Percentiles rank a stretch among this genome's conserved stretches.
phyloP scores from a whole-genome alignment of 1,140 invertebrate genomes.

The Ceratina calcarata region DNA sequence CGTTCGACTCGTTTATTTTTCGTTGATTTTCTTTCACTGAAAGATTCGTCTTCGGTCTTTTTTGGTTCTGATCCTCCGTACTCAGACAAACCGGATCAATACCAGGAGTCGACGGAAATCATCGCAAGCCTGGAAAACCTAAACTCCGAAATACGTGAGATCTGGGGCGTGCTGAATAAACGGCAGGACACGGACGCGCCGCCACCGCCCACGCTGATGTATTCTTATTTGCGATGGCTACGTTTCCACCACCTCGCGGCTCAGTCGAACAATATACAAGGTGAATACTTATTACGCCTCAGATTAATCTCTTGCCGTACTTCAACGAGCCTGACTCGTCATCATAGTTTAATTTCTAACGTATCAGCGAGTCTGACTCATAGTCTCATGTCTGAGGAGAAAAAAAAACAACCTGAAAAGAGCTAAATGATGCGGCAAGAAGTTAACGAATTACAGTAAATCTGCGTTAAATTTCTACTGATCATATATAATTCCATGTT shows the following conservation, averaged over 20 bases:
- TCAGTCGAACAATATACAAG: constrained; percentile 70
- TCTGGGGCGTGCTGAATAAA: constrained; percentile 85
- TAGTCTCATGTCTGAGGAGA: too few relatives aligned
- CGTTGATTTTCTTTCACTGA: constrained; percentile 8
- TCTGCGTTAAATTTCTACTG: too few relatives aligned
- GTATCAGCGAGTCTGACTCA: too few relatives aligned
- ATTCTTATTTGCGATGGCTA: constrained; percentile 83
- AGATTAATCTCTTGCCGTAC: too few relatives aligned
- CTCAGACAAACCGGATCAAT: constrained; percentile 75
- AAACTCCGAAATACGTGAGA: constrained; percentile 86
- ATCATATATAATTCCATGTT: neutral
- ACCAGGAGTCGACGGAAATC: constrained; percentile 85
- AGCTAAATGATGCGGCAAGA: too few relatives aligned
- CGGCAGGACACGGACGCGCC: constrained; percentile 82
- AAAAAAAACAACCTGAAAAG: too few relatives aligned
- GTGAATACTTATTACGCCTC: constrained; percentile 52
- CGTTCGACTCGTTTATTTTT: neutral
- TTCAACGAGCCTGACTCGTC: too few relatives aligned
- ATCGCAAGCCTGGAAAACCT: constrained; percentile 86
- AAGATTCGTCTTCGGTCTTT: constrained; percentile 34
- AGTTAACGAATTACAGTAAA: too few relatives aligned
- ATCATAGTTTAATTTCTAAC: too few relatives aligned
- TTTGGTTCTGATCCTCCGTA: constrained; percentile 37
- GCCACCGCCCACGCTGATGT: constrained; percentile 82
- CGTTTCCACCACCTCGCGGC: constrained; percentile 73